A percentile compares a stretch with the other conserved stretches of the same genome.
phyloP scores from a whole-genome alignment of 2,113 vertebrate species.

The Haemorhous mexicanus region DNA sequence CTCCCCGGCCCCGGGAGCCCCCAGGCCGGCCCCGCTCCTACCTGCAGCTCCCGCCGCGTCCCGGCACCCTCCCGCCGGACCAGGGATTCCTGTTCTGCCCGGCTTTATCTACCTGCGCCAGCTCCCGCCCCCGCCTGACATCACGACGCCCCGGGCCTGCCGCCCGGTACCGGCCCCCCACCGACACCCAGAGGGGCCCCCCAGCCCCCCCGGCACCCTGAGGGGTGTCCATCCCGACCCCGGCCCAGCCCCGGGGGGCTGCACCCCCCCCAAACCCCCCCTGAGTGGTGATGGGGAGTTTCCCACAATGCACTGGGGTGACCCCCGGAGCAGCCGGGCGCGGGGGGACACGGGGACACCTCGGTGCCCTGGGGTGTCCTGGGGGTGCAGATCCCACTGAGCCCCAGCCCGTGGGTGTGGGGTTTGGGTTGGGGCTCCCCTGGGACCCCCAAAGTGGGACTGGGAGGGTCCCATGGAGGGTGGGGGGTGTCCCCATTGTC shows the following conservation, averaged over 20 bases:
- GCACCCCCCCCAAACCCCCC: not conserved
- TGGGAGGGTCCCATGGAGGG: not conserved
- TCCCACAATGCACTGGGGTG: constrained; percentile 20
- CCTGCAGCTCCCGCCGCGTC: constrained; percentile 4
- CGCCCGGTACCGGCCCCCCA: not conserved
- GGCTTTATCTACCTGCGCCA: constrained; percentile 51
- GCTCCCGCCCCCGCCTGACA: constrained; percentile 57
- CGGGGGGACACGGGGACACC: rapidly evolving
- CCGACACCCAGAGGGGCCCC: not conserved
- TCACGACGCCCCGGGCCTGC: not conserved
- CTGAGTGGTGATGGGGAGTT: not conserved
- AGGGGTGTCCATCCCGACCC: not conserved
- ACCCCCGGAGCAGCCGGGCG: not conserved
- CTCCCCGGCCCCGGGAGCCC: not conserved
- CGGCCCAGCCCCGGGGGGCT: rapidly evolving
- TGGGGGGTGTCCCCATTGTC: not conserved
- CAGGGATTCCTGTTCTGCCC: constrained; percentile 49
- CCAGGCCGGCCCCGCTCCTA: not conserved
- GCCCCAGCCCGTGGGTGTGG: not conserved
- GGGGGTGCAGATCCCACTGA: rapidly evolving
- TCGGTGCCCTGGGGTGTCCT: not conserved
- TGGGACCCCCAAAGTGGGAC: not conserved
- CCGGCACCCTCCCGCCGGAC: constrained; percentile 30
- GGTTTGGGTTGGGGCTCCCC: rapidly evolving
- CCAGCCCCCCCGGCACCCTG: rapidly evolving